Conservation (phyloP, 2,113 vertebrate species). For the Callopanchax toddi region DNA sequence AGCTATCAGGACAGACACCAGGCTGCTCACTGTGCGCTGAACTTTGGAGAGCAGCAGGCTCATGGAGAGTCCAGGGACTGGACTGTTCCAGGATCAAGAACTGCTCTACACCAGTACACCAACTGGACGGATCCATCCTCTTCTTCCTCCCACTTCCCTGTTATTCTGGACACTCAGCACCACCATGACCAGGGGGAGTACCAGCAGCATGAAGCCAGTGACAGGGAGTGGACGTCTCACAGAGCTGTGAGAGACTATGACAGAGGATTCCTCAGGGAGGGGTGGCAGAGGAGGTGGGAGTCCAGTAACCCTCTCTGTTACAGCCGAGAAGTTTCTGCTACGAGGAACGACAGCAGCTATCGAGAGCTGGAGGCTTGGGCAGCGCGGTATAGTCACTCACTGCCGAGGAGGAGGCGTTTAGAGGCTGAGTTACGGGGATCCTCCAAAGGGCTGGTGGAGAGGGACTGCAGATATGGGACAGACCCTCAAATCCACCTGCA, state of each 20-base stretch:
- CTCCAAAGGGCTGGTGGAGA: constrained; percentile 46
- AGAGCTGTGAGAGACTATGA: constrained; percentile 47
- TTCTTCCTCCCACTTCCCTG: constrained; percentile 59
- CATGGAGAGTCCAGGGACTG: constrained; percentile 58
- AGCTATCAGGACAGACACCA: constrained; percentile 70
- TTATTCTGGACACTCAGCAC: constrained; percentile 48
- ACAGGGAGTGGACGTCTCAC: constrained; percentile 60
- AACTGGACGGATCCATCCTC: constrained; percentile 55
- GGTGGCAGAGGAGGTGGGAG: constrained; percentile 68
- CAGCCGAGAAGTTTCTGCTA: constrained; percentile 57
- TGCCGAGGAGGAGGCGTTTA: constrained; percentile 68
- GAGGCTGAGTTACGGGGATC: constrained; percentile 61
- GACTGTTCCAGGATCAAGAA: constrained; percentile 63
- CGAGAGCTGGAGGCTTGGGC: constrained; percentile 76
- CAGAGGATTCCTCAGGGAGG: constrained; percentile 59
- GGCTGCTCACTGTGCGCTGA: constrained; percentile 44
- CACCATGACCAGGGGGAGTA: constrained; percentile 50
- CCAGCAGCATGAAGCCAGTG: constrained; percentile 48
- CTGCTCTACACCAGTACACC: constrained; percentile 49
- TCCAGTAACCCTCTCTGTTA: constrained; percentile 39
- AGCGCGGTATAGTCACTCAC: constrained; percentile 72
- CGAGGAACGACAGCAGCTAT: constrained; percentile 64
- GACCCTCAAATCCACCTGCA: constrained; percentile 40
- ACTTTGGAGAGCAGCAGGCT: constrained; percentile 51
- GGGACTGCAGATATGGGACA: constrained; percentile 29